Base-by-base conservation (phyloP, 2,888 invertebrate genomes). In the Eristalinus sepulchralis region DNA sequence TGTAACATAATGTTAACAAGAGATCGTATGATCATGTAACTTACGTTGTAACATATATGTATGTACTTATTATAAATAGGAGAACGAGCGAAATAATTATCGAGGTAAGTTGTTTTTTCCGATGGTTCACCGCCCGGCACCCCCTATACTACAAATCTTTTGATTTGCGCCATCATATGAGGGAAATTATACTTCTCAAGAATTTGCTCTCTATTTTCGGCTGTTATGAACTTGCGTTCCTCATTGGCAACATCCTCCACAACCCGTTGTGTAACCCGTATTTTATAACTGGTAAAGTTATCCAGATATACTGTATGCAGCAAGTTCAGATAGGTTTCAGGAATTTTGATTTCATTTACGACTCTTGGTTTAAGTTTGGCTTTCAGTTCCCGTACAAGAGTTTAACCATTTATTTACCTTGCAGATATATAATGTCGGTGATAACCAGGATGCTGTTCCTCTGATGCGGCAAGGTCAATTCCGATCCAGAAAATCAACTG, bases 401-500 rank as follows among this genome's bases (percentile, higher is more conserved):
- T 34, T 34, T 34, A 6, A 34, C 11, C 11, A 36, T 36, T 11
- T 1, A 71, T 8, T 0, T 0, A 13, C 8, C 17, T 47, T 31
- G 8, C 0, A 6, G 57, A 57, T 11, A 71, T 6, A 17, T 82
- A 83, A 24, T 79, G 68, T 10, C 82, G 36, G n/a, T 63, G 39
- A 67, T 71, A 68, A 6, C 82, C 79, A 47, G 78, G 75, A 60
- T 84, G 75, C 10, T 81, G 81, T 79, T 84, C n/a, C 47, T 75
- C 75, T 53, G 36, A 17, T 2, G 70, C 64, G 13, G 22, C 11
- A 0, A 67, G 11, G 0, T 72, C 68, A 0, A 66, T 67, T 3
- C 84, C 83, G 17, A 76, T 57, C n/a, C 31, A 71, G 1, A 88
- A 68, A n/a, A 85, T 68, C 60, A 88, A 34, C 53, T 88, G 88